Base-by-base conservation (phyloP, 2,888 invertebrate genomes). In the Boloria selene region DNA sequence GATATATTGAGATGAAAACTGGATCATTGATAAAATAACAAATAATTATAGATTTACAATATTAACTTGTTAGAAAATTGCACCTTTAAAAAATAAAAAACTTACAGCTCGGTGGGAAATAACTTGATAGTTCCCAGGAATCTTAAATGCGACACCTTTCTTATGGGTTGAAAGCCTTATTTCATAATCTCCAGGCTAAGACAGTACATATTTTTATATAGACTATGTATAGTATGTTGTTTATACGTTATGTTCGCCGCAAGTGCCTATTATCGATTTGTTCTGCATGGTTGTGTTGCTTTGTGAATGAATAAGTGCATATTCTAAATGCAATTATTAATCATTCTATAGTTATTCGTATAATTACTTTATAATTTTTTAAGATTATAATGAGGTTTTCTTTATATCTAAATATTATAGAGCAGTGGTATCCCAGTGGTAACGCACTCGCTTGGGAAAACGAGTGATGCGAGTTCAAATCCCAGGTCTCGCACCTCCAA, bases 191-290 rank as follows among this genome's bases (percentile, higher is more conserved):
- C 49, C 49, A 17, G 17, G 49, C 54, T 26, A 54, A 17, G 54
- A 45, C 13, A 18, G 51, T 61, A 45, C 45, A 16, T 26, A 52
- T 51, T 26, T n/a, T 52, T 52, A 45, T 53, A 45, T 53, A 22
- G 17, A 31, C 16, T 16, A 13, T 44, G 38, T 22, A 13, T 44
- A 45, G 26, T 49, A 61, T 68, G 67, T 69, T 42, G 54, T 54
- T 54, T 54, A 72, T 70, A 70, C 59, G 63, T 73, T 65, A 69
- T 65, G 69, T 67, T 74, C 72, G 75, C 78, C 79, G 73, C 75
- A 77, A 79, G 77, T 80, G 80, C 80, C 72, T 75, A 88, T 89
- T 88, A 89, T 75, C 84, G 79, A 89, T 89, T 89, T 82, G 88
- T 74, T 73, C 81, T 83, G 84, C 80, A 76, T 72, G 73, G 74